Base-by-base conservation (phyloP, 2,797 vertebrate genomes). In the Sparus aurata region DNA sequence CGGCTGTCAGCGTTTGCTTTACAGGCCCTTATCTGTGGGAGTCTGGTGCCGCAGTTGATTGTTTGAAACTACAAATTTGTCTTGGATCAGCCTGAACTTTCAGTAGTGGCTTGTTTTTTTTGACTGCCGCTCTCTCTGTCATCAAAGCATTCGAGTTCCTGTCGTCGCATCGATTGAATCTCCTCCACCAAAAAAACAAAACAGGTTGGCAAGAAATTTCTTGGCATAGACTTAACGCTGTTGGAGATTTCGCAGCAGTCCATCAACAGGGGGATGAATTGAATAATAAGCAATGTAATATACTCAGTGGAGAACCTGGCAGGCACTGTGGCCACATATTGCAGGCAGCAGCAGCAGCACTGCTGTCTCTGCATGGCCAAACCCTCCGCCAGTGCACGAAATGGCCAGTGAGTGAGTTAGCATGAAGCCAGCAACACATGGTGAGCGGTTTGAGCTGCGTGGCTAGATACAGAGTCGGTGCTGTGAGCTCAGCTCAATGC, bases 361-460 rank as follows among this genome's bases (percentile, higher is more conserved):
- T 75, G 62, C 67, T 54, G 64, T 77, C 70, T 75, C 52, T 68
- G 74, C 75, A 50, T 47, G 65, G 59, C 49, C 86, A 75, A 80
- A 72, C 76, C 25, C 79, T 75, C 83, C 25, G 30, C 73, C 64
- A 62, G 61, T 47, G 65, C 81, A 81, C 55, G 58, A 83, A 85
- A 82, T 75, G 80, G 65, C 80, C 69, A 78, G 64, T 53, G 85
- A 80, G 70, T 12, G 77, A 74, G 73, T 9, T 55, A 87, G 71
- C 52, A 3, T 70, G 79, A 80, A 87, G 84, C 89, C 84, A 88
- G 17, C 82, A 67, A 43, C 87, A 85, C 86, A 87, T 59, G 79
- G 81, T 38, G 82, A 89, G 86, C 30, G 12, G 71, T 82, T 79
- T 75, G 85, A 77, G 85, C 83, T 80, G 85, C 84, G 55, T 67